Conservation (phyloP, 2,113 vertebrate species). For the Scophthalmus maximus region DNA sequence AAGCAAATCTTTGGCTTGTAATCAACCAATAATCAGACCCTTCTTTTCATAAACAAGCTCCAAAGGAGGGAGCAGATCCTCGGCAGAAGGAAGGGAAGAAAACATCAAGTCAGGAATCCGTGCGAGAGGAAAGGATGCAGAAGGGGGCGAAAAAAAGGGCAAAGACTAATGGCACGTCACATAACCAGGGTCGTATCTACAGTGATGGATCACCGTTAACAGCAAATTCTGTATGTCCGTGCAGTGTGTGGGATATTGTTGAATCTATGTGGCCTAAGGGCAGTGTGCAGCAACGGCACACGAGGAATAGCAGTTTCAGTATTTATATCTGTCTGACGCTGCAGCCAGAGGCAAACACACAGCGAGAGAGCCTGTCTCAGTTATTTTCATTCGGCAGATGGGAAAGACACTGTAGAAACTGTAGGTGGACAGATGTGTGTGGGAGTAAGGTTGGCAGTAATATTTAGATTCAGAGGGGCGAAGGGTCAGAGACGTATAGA, state of each 20-base stretch:
- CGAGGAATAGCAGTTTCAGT: conserved; percentile 2
- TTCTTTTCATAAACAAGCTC: background rate
- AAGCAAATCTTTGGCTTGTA: background rate
- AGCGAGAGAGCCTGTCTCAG: background rate
- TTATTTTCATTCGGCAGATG: conserved; percentile 35
- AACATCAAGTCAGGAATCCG: background rate
- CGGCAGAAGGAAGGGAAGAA: background rate
- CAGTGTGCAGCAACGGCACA: background rate
- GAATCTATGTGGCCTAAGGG: conserved; percentile 5
- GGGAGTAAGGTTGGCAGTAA: conserved; percentile 13
- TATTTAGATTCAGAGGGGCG: background rate
- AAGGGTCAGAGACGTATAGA: background rate
- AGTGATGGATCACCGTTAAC: conserved; percentile 4
- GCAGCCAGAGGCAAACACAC: conserved; percentile 9
- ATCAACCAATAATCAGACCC: background rate
- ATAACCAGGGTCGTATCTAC: conserved; percentile 4
- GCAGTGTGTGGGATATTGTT: conserved; percentile 21
- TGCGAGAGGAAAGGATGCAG: background rate
- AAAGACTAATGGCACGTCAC: conserved; percentile 1
- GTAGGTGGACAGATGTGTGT: conserved; percentile 6
- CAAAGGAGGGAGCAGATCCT: background rate
- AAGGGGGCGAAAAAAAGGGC: background rate
- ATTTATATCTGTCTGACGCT: background rate
- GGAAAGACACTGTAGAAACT: conserved; percentile 5
- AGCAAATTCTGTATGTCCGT: background rate